Base-by-base conservation (phyloP, 2,888 invertebrate species). In the Liopterus haemorrhoidalis region DNA sequence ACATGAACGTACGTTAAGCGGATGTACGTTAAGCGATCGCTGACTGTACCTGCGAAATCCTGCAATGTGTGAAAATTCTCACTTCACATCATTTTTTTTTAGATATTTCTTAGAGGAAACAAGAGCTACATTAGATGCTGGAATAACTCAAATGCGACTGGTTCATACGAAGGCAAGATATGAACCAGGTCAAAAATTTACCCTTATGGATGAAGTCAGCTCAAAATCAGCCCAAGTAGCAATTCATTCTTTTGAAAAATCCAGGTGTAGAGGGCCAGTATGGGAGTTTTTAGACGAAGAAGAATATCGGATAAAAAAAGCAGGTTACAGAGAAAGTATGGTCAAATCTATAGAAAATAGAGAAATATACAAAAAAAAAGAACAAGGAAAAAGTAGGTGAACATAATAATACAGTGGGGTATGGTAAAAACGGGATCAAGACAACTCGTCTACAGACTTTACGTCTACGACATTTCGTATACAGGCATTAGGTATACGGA, bases 101-200 rank as follows among this genome's bases (percentile, higher is more conserved):
- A 53, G 53, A 12, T 62, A 64, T 39, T 50, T 57, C 5, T 56
- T 64, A 16, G 61, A 60, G 1, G 56, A 63, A 53, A 62, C 61
- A 0, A 55, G 55, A 27, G 33, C 55, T 1, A 57, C 58, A 39
- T 36, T 57, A 18, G 53, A 58, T 40, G 48, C 49, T 16, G 60
- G 60, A 1, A 52, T 58, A 27, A 54, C 56, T 15, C 59, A 58
- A 48, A 48, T 63, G 4, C 58, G 60, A 16, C 11, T 59, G 3
- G 48, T 49, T 37, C 49, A 60, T 40, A 62, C 59, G 1, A 41
- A 28, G 1, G 60, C 56, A 2, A 50, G 51, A 12, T 63, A 62
- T 40, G 54, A 53, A 38, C 57, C 55, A 1, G 35, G 42, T 19
- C 46, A 42, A 20, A 49, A 54, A 22, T 22, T 53, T 4, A 27